Evolutionary conservation across 2,113 vertebrate genomes (phyloP).

Genomic region (Rana temporaria): DNA sequence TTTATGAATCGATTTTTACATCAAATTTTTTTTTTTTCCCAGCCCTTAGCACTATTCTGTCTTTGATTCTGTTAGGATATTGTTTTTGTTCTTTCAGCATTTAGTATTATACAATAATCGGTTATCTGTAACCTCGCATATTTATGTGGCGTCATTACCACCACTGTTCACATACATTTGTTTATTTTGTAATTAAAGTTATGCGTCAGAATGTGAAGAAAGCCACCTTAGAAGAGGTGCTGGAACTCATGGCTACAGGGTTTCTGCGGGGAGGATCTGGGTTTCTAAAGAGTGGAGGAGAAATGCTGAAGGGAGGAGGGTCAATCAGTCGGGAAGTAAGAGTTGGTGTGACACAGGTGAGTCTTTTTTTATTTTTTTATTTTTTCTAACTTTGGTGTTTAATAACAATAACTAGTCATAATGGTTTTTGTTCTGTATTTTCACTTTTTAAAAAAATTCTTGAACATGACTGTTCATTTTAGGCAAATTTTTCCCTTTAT

Average conservation of each 20-base stretch:
- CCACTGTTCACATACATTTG: background rate
- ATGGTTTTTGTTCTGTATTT: too few species aligned
- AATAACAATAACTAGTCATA: background rate
- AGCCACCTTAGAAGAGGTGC: conserved; percentile 93
- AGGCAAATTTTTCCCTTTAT: too few species aligned
- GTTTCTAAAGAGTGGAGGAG: conserved; percentile 96
- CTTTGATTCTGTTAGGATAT: too few species aligned
- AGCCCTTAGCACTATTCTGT: too few species aligned
- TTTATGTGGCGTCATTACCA: background rate
- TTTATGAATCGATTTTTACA: too few species aligned
- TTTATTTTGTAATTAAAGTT: conserved; percentile 72
- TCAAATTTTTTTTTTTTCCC: too few species aligned
- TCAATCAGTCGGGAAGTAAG: conserved; percentile 97
- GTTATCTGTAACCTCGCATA: too few species aligned
- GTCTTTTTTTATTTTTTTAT: conserved; percentile 52
- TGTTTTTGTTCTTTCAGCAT: too few species aligned
- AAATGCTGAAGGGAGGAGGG: conserved; percentile 96
- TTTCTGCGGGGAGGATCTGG: conserved; percentile 96
- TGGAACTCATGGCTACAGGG: conserved; percentile 96
- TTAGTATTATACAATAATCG: too few species aligned
- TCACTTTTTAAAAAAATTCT: too few species aligned
- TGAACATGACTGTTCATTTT: too few species aligned
- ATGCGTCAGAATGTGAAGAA: conserved; percentile 98
- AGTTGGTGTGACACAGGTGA: conserved; percentile 97
- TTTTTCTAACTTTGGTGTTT: background rate